Evolutionary conservation across 2,113 vertebrate species (phyloP).

Genomic region (Rostratula benghalensis): DNA sequence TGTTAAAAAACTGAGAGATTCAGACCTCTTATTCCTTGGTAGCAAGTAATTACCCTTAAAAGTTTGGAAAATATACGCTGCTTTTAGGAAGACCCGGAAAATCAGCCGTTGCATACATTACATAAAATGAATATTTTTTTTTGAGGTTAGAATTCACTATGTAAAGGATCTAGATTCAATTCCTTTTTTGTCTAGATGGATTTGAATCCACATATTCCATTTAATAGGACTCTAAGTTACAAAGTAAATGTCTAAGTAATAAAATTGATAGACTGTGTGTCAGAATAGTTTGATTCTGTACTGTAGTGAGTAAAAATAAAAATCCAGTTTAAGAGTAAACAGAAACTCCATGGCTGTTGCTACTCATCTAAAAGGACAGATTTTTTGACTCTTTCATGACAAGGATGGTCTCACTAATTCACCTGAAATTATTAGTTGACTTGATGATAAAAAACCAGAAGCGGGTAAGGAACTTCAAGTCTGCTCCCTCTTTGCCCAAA

Average conservation of each 20-base stretch:
- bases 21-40: neutral
- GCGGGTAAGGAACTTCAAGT: neutral
- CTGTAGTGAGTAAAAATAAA: neutral
- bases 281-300: neutral
- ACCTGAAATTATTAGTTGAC: neutral
- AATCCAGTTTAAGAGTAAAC: neutral
- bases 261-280: neutral
- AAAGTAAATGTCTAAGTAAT: neutral
- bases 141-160: neutral
- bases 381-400: neutral
- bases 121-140: neutral
- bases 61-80: neutral
- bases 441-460: neutral
- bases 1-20: neutral
- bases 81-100: neutral
- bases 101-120: neutral
- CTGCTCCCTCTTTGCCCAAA: neutral
- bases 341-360: neutral
- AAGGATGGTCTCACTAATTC: neutral
- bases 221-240: neutral
- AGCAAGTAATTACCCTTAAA: neutral
- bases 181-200: neutral
- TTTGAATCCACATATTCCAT: neutral
- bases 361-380: neutral
- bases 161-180: neutral